Evolutionary conservation across 2,797 vertebrate species (phyloP).

Genomic region (Streptopelia turtur): DNA sequence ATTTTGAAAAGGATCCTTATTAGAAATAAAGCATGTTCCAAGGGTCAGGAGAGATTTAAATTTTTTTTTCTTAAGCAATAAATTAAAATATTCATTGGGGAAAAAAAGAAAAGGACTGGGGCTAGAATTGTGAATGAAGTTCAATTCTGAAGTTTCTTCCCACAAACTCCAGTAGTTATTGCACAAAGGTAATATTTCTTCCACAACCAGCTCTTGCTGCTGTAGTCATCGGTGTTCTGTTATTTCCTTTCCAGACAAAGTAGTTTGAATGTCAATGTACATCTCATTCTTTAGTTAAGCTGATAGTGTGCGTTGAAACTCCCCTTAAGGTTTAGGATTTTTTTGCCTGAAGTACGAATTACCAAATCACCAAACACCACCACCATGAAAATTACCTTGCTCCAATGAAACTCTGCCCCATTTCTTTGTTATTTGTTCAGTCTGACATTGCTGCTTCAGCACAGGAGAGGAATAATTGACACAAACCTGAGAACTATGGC

Average conservation of each 20-base stretch:
- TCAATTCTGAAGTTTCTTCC: neutral
- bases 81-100: neutral
- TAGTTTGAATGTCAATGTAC: neutral
- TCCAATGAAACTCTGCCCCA: neutral
- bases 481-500: neutral
- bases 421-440: neutral
- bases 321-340: rapidly evolving
- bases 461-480: neutral
- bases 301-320: neutral
- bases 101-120: neutral
- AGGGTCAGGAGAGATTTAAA: neutral
- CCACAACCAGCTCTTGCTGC: neutral
- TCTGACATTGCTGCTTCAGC: neutral
- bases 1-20: conserved; percentile 36
- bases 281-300: neutral
- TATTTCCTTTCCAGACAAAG: neutral
- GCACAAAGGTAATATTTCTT: neutral
- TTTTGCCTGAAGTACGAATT: no score
- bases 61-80: neutral
- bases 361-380: no score
- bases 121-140: neutral
- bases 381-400: neutral
- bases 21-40: conserved; percentile 40
- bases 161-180: neutral
- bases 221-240: neutral